These are phyloP conservation scores for Choloepus hoffmanni DNA, from an alignment of 2,113 vertebrate species.

Conservation along the genomic window DNA sequence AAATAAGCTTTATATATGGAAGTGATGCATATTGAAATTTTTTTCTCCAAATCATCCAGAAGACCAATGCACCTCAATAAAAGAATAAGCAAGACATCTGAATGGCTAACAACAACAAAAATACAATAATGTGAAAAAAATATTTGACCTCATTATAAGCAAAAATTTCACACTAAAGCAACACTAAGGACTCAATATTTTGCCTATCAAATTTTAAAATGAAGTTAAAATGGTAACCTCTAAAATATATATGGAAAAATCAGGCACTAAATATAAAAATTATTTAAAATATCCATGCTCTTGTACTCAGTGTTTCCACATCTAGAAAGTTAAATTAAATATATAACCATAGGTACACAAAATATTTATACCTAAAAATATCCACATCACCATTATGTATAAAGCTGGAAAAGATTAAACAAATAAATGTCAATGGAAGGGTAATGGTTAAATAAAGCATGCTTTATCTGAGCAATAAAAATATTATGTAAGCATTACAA, in stretches of 20 bases:
- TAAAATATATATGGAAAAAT: background rate
- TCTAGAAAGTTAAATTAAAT: constrained; percentile 16
- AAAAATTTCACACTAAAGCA: background rate
- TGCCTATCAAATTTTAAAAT: background rate
- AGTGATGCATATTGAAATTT: background rate
- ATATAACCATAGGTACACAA: background rate
- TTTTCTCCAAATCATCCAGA: background rate
- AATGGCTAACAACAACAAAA: background rate
- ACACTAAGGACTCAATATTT: background rate
- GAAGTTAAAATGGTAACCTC: background rate
- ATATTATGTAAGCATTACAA: background rate
- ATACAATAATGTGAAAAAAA: background rate
- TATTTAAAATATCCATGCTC: background rate
- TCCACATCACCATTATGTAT: background rate
- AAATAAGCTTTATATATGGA: background rate
- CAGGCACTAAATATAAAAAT: background rate
- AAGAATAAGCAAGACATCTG: background rate
- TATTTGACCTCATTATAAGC: background rate
- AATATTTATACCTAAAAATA: background rate
- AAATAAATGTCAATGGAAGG: background rate
- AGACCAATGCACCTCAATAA: background rate
- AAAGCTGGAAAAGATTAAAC: background rate
- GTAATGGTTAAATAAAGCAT: background rate
- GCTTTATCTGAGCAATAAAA: background rate
- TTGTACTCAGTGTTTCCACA: background rate